Percentiles rank a stretch among this genome's conserved stretches.
Evolutionary conservation across 1,140 invertebrate genomes (phyloP).

Genomic region (Temnothorax curvispinosus): DNA sequence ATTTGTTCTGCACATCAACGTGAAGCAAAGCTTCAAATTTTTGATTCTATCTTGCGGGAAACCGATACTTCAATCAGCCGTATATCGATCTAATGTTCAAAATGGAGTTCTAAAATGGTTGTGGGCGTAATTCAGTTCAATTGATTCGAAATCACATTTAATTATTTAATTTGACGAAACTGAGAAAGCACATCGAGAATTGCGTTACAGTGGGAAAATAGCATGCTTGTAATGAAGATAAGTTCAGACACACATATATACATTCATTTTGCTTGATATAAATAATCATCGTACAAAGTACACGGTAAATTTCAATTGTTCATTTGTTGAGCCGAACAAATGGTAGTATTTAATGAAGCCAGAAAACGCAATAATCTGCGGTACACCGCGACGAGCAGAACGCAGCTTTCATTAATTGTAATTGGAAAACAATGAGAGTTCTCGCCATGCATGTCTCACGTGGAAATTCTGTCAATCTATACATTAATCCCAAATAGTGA

Average conservation of each 20-base stretch:
- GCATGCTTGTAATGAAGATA: not conserved
- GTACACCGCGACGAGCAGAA: not conserved
- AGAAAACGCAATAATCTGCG: constrained; percentile 15
- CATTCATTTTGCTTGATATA: not conserved
- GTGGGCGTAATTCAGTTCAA: constrained; percentile 10
- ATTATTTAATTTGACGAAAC: not conserved
- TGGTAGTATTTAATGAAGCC: constrained; percentile 27
- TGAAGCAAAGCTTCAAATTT: not conserved
- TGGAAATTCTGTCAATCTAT: not conserved
- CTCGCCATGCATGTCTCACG: not conserved
- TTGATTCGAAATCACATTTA: not conserved
- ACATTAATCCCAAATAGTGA: not conserved
- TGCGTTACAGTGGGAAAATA: not conserved
- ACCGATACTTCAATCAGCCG: not conserved
- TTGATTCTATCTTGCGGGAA: not conserved
- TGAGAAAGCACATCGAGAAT: not conserved
- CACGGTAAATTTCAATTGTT: constrained; percentile 9
- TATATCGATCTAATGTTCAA: not conserved
- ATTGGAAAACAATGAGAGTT: constrained; percentile 15
- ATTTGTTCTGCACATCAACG: not conserved
- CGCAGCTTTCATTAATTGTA: constrained; percentile 28
- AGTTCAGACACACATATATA: not conserved
- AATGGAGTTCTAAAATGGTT: not conserved
- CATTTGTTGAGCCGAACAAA: not conserved
- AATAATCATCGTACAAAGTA: constrained; percentile 16